Evolutionary conservation across 2,888 invertebrate genomes (phyloP).

Genomic region (Artemia sinica): DNA sequence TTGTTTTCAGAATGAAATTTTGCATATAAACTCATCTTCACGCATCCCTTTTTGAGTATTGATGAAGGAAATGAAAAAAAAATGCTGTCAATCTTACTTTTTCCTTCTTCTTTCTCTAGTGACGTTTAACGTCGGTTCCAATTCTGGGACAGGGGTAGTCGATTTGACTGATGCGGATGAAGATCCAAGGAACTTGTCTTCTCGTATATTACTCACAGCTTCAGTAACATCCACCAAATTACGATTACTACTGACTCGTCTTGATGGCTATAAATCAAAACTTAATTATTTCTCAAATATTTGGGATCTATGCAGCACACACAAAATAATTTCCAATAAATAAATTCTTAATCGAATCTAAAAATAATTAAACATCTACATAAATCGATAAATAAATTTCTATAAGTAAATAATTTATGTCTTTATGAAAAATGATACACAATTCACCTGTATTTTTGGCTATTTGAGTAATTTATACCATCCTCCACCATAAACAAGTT

Average conservation of each 20-base stretch:
- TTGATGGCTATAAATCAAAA: neutral
- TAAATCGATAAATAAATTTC: neutral
- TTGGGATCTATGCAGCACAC: too few species aligned
- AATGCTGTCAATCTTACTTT: neutral
- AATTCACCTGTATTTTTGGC: too few species aligned
- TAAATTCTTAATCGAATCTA: neutral
- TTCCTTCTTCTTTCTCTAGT: neutral
- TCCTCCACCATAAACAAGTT: too few species aligned
- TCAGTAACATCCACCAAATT: neutral
- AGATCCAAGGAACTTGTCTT: neutral
- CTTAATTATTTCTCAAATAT: neutral
- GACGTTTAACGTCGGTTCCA: neutral
- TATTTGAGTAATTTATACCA: too few species aligned
- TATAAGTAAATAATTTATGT: too few species aligned
- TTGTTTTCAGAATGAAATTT: too few species aligned
- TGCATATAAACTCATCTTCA: too few species aligned
- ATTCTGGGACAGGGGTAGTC: constrained; percentile 1
- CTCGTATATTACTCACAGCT: neutral
- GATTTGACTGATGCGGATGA: neutral
- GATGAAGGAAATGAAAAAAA: too few species aligned
- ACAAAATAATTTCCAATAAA: neutral
- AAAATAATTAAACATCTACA: neutral
- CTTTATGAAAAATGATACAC: too few species aligned
- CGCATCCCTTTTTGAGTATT: too few species aligned
- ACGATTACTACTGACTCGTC: neutral